phyloP scores from a whole-genome alignment of 2,888 invertebrate species.

The Pachycephus smyrnensis region DNA sequence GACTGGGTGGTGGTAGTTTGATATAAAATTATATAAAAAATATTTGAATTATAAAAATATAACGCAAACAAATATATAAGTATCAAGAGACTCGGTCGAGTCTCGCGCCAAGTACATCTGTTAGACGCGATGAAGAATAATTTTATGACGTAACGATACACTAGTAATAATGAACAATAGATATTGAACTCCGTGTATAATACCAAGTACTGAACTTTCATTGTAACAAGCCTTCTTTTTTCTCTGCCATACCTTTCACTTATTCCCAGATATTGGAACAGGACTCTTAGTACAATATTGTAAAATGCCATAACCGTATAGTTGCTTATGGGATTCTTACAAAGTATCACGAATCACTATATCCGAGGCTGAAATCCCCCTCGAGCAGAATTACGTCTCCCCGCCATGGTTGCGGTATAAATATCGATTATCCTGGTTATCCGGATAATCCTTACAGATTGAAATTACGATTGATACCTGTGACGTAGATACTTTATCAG shows the following conservation, averaged over 20 bases:
- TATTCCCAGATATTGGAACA: background rate
- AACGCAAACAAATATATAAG: background rate
- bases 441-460: slow-evolving; percentile 59
- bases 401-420: slow-evolving; percentile 41
- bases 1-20: no score
- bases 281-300: background rate
- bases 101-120: no score
- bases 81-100: no score
- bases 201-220: background rate
- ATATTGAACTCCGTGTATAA: background rate
- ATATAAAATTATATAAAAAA: no score
- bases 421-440: slow-evolving; percentile 59
- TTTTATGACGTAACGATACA: no score
- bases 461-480: slow-evolving; percentile 47
- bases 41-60: background rate
- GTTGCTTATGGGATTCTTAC: slow-evolving; percentile 7
- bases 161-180: background rate
- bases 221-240: background rate
- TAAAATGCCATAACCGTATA: background rate
- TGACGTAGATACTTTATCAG: background rate
- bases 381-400: slow-evolving; percentile 1
- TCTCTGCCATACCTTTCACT: background rate
- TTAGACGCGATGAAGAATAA: no score
- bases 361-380: slow-evolving; percentile 37
- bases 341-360: slow-evolving; percentile 37